phyloP scores from a whole-genome alignment of 2,797 vertebrate genomes.

The Cryptoprocta ferox region DNA sequence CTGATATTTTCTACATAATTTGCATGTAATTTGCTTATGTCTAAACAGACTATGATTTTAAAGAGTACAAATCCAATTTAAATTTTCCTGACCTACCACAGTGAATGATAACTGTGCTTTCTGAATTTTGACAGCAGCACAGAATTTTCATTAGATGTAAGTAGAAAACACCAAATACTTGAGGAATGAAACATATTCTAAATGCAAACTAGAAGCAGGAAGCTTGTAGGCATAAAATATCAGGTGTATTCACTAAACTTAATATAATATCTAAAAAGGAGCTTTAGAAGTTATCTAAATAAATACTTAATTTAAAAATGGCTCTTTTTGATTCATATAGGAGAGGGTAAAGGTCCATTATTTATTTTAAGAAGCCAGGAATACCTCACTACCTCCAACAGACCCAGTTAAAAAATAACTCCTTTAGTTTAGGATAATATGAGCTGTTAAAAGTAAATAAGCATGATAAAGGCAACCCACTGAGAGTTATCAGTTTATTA shows the following conservation, averaged over 20 bases:
- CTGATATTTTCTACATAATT: conserved; percentile 71
- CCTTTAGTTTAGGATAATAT: neutral
- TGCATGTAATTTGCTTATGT: conserved; percentile 76
- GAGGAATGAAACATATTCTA: conserved; percentile 63
- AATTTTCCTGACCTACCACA: conserved; percentile 68
- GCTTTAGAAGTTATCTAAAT: conserved; percentile 48
- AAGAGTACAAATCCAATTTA: conserved; percentile 77
- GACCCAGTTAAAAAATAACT: conserved; percentile 36
- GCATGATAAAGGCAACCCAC: neutral
- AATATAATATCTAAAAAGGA: conserved; percentile 54
- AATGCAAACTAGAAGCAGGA: conserved; percentile 71
- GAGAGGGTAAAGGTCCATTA: neutral
- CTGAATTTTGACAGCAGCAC: conserved; percentile 71
- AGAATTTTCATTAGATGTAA: conserved; percentile 73
- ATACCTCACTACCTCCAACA: neutral
- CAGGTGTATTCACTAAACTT: conserved; percentile 54
- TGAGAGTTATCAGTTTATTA: conserved; percentile 7
- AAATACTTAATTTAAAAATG: conserved; percentile 52
- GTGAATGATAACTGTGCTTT: conserved; percentile 67
- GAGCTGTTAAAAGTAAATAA: conserved; percentile 10
- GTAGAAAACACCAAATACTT: conserved; percentile 68
- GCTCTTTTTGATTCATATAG: neutral
- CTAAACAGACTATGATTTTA: conserved; percentile 67
- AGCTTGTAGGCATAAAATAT: conserved; percentile 56
- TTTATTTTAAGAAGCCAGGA: conserved; percentile 60